Evolutionary conservation across 2,113 vertebrate genomes (phyloP).

Genomic region (Otocyon megalotis): DNA sequence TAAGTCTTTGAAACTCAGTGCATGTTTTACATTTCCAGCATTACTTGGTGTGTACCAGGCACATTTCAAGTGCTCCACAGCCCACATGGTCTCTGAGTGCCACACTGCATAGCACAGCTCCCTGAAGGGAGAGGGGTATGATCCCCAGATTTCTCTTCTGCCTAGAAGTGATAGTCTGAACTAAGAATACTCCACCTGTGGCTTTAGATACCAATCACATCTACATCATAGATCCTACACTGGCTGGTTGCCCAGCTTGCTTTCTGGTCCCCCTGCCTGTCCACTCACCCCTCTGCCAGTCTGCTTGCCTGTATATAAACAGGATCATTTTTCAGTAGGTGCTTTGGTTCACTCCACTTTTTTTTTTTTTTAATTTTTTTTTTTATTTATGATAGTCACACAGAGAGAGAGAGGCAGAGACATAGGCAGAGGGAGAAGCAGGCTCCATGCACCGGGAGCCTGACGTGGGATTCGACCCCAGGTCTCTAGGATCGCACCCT

Average conservation of each 20-base stretch:
- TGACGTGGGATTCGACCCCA: no score
- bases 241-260: neutral
- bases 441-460: no score
- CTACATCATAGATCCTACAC: neutral
- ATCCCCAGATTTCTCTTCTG: neutral
- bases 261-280: neutral
- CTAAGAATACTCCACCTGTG: accelerated
- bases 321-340: neutral
- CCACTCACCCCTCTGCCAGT: neutral
- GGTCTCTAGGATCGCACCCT: no score
- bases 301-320: neutral
- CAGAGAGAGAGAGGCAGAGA: no score
- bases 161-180: neutral
- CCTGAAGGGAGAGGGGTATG: accelerated
- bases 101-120: accelerated
- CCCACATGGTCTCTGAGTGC: neutral
- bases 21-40: accelerated
- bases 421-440: no score
- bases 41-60: neutral
- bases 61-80: accelerated
- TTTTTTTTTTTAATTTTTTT: no score
- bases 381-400: no score
- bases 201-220: neutral
- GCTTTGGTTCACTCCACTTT: neutral
- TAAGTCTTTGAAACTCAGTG: neutral